Base-by-base conservation (phyloP, 35 echinoderm and acorn worm species). In the Holothuria glaberrima region DNA sequence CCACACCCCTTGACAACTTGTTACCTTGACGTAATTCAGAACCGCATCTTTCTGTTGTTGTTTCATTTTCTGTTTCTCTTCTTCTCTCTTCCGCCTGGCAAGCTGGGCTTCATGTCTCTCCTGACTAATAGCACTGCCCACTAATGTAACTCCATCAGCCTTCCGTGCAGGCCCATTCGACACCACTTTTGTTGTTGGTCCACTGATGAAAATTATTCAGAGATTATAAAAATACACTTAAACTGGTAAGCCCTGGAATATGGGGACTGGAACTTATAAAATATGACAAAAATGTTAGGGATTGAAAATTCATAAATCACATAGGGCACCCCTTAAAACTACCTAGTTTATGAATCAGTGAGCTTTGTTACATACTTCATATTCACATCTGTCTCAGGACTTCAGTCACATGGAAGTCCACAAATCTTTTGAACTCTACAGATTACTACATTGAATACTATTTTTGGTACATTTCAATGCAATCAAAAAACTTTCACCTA, bases 71-170 rank as follows among this genome's bases (percentile, higher is more conserved):
- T 88, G 58, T 80, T 95, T 95, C 34, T 86, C 90, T 44, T 95
- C 91, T 71, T 90, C 73, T 71, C 90, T 54, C 30, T 73, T 83
- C 36, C 94, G 80, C 38, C 82, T 92, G 14, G 91, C 66, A 4
- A 95, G 59, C 87, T 95, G 94, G 20, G 94, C 94, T 72, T 95
- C 89, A 61, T 95, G 94, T 21, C 94, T 92, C 82, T 92, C 90
- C 0, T 30, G 31, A 30, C 83, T 86, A 59, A 86, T 59, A 31
- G 29, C 25, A 67, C 62, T 86, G 62, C 83, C 62, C 27, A n/a
- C 83, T 65, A 86, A 33, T 30, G 58, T 20, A 4, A 26, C 59
- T 26, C 64, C 83, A 9, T 57, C 24, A 10, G 83, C 12, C 20
- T 63, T 86, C 20, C 59, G 26, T 25, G 54, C 20, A 18, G 78